Evolutionary conservation across 2,797 vertebrate species (phyloP).

Genomic region (Trachurus trachurus): DNA sequence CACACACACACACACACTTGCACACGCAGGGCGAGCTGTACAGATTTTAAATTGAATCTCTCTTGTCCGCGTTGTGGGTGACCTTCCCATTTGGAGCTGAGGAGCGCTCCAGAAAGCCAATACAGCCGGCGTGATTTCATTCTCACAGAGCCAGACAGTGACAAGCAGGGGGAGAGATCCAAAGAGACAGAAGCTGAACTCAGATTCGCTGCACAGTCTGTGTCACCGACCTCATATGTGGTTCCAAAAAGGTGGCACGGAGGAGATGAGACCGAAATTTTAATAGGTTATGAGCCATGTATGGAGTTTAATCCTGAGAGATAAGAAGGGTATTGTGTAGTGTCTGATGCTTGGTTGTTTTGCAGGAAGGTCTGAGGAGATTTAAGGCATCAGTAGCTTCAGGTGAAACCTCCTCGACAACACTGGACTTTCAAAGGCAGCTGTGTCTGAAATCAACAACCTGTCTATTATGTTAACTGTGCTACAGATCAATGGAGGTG

Average conservation of each 20-base stretch:
- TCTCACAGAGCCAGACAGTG: slow-evolving; percentile 52
- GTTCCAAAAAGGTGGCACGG: slow-evolving; percentile 8
- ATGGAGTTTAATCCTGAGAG: not conserved
- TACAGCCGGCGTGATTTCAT: slow-evolving; percentile 66
- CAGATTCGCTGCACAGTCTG: slow-evolving; percentile 15
- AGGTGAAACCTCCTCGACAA: not conserved
- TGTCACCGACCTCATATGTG: slow-evolving; percentile 21
- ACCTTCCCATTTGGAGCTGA: slow-evolving; percentile 73
- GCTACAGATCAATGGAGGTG: no score
- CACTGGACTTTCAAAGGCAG: no score
- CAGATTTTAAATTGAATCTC: slow-evolving; percentile 77
- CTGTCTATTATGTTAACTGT: not conserved
- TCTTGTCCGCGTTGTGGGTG: slow-evolving; percentile 65
- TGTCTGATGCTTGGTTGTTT: not conserved
- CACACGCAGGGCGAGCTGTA: slow-evolving; percentile 39
- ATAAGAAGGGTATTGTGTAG: not conserved
- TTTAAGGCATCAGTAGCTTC: not conserved
- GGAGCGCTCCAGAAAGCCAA: slow-evolving; percentile 69
- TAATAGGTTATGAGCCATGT: slow-evolving; percentile 2
- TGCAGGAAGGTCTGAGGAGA: not conserved
- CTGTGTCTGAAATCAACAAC: not conserved
- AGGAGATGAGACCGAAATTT: slow-evolving; percentile 18
- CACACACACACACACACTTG: slow-evolving; percentile 33
- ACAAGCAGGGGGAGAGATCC: slow-evolving; percentile 43
- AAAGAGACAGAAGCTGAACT: slow-evolving; percentile 21